phyloP scores from a whole-genome alignment of 2,888 invertebrate species.

The Apamea anceps region DNA sequence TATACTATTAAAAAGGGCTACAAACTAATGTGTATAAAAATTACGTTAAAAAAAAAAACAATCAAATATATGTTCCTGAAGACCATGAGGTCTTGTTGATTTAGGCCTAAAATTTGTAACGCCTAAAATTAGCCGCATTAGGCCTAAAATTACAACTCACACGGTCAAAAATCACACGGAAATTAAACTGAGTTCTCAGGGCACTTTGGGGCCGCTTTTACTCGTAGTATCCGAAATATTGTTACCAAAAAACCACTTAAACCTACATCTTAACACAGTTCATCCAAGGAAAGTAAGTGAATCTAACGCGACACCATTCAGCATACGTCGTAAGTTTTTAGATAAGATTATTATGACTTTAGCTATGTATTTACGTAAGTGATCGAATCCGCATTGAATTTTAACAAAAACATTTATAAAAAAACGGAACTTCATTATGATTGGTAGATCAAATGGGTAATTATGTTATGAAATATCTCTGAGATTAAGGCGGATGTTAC shows the following conservation, averaged over 20 bases:
- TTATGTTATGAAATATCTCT: slow-evolving; percentile 32
- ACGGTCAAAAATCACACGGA: background rate
- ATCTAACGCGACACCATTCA: slow-evolving; percentile 4
- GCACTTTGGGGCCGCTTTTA: background rate
- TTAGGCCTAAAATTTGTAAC: too few species aligned
- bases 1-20: background rate
- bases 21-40: background rate
- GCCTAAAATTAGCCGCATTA: background rate
- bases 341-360: slow-evolving; percentile 47
- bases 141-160: background rate
- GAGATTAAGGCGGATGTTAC: slow-evolving; percentile 25
- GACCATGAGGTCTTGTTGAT: too few species aligned
- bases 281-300: background rate
- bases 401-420: slow-evolving; percentile 57
- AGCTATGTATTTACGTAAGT: slow-evolving; percentile 42
- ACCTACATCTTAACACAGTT: background rate
- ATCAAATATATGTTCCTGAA: too few species aligned
- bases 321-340: slow-evolving; percentile 10
- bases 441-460: slow-evolving; percentile 41
- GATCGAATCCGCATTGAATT: slow-evolving; percentile 48
- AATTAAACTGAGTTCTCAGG: background rate
- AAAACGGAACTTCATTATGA: slow-evolving; percentile 44
- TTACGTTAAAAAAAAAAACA: background rate
- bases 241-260: background rate
- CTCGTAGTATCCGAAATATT: background rate